Evolutionary conservation across 1,140 invertebrate genomes (phyloP), one percentile per base, ranked within the genome.

Genomic region (Plutomurus gul): DNA sequence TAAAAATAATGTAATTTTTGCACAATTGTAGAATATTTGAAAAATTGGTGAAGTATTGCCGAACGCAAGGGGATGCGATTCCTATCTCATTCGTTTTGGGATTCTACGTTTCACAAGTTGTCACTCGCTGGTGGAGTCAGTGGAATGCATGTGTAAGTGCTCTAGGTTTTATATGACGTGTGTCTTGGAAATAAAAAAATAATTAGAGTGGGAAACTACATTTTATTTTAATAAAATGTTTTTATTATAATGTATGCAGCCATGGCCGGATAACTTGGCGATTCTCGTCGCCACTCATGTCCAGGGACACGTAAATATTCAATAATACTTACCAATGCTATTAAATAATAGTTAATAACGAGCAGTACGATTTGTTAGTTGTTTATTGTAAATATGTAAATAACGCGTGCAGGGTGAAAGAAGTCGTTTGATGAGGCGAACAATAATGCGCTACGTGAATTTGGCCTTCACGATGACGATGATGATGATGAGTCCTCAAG

Each of bases 371-470:
- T 27, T 30, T 8, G 16, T 27, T 10, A 11, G 8, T n/a, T n/a
- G 25, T 71, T 16, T n/a, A 8, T 11, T 22, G n/a, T n/a, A n/a
- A n/a, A n/a, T n/a, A 27, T 60, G 22, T 36, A 1, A 8, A 20
- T 74, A n/a, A 39, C 5, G 16, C 16, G 18, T 27, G 0, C 27
- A 78, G 77, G 87, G 88, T 80, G 87, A 87, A 11, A 80, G 85
- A 56, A 84, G 85, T 33, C 79, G 87, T 13, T 74, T 89, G 72
- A 87, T 89, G 83, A 83, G 88, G 6, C 84, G 90, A 36, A 89
- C 90, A 0, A 86, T 91, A 13, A 88, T 90, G 81, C 86, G 90
- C 13, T 91, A 91, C 82, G 85, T 88, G 22, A 87, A 90, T 82
- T 85, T 91, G 20, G 81, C 84, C 22, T 84, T 87, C 33, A 80